Evolutionary conservation across 2,888 invertebrate genomes (phyloP), one percentile per base, ranked within the genome.

Genomic region (Alloplasta piceator): DNA sequence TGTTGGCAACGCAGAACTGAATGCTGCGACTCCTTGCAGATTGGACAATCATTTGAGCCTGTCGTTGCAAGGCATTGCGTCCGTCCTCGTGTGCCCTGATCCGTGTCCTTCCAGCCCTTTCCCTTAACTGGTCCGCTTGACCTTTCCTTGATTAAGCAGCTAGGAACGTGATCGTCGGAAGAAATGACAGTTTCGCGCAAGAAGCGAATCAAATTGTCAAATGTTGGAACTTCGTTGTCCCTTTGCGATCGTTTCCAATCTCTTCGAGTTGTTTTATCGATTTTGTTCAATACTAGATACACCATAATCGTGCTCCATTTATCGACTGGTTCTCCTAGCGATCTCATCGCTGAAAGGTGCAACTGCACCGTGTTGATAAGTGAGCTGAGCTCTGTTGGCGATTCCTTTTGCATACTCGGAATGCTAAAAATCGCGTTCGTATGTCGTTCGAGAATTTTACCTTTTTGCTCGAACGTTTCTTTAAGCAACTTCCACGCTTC

Each of bases 211-310:
- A 76, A 48, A 6, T 76, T 56, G 4, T 61, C 55, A 16, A 43
- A 76, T 7, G 16, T 46, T 1, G 76, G 60, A 9, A 70, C 9
- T 5, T 43, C 39, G 5, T 50, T 70, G 9, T 36, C 64, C 46
- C 46, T 76, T 16, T 70, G 70, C 12, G 68, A 9, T 52, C 38
- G 48, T 48, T 64, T 73, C 61, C 56, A 73, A 2, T 64, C 63
- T 5, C 38, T 26, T 6, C 64, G 12, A 0, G 73, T 64, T 6
- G 26, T 14, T 39, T 74, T 74, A 16, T 74, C 74, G n/a, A 74
- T 26, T 9, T 66, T 74, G 5, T 6, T 50, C 6, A 66, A 7
- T 4, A 66, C 16, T 39, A 74, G 50, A 6, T n/a, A 12, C 1
- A 74, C 66, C 16, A 74, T 10, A 1, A 66, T 16, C 14, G 12